phyloP scores from a whole-genome alignment of 1,140 invertebrate species.

The Ectropis grisescens region DNA sequence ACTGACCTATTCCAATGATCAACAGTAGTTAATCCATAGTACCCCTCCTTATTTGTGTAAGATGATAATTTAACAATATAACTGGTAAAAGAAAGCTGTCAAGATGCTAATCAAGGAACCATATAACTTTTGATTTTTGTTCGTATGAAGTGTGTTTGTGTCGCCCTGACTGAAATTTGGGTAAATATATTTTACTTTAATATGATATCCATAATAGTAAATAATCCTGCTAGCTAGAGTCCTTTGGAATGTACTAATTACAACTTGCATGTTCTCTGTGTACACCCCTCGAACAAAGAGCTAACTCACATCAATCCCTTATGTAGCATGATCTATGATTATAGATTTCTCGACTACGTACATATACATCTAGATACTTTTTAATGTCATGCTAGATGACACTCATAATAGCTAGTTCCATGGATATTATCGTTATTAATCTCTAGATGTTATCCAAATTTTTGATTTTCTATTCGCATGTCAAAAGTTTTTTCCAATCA shows the following conservation, averaged over 20 bases:
- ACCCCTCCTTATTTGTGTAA: too few relatives aligned
- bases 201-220: constrained; percentile 43
- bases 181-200: constrained; percentile 66
- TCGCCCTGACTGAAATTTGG: constrained; percentile 57
- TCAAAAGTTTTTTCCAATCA: too few relatives aligned
- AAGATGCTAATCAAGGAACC: constrained; percentile 60
- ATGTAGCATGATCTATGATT: constrained; percentile 54
- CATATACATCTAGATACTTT: too few relatives aligned
- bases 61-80: too few relatives aligned
- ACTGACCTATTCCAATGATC: too few relatives aligned
- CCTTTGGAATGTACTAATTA: constrained; percentile 64
- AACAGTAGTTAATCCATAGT: too few relatives aligned
- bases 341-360: too few relatives aligned
- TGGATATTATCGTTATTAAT: too few relatives aligned
- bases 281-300: constrained; percentile 38
- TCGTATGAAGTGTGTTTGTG: constrained; percentile 58
- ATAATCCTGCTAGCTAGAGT: constrained; percentile 50
- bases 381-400: constrained; percentile 25
- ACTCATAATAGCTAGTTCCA: constrained; percentile 14
- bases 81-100: constrained; percentile 68
- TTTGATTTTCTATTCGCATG: too few relatives aligned
- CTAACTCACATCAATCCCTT: constrained; percentile 26
- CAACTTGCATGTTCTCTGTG: constrained; percentile 55
- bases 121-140: constrained; percentile 41
- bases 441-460: too few relatives aligned